Evolutionary conservation across 2,113 vertebrate genomes (phyloP), one percentile per base, ranked within the genome.

Genomic region (Centropus bengalensis): DNA sequence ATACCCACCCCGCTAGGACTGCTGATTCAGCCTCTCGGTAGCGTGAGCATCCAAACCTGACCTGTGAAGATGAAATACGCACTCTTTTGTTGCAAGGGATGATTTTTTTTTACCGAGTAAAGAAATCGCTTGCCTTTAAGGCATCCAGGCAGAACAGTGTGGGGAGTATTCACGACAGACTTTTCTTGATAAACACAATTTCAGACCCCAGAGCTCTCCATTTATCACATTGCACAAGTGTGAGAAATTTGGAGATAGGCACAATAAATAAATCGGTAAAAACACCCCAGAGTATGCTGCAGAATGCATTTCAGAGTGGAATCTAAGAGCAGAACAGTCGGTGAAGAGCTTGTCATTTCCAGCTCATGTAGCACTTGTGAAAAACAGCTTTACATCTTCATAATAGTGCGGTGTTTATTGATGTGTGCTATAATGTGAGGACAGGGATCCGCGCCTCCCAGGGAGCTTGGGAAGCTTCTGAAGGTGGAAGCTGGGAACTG

Each of bases 221-320:
- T 80, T 91, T 85, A 76, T 87, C 81, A 33, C 54, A 3, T 14
- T 62, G 82, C 42, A 42, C 19, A 60, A 71, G 17, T 49, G 26
- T 75, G 59, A 85, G 78, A 66, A 64, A 52, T 16, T 28, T 82
- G 49, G 67, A 73, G 23, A 22, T 6, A 47, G 22, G 24, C 36
- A 66, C 24, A 60, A 79, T 38, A 77, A 91, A 88, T 58, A 81
- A 87, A 87, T 91, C 78, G 47, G 73, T 63, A 92, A 94, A 66
- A 45, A 23, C 7, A 19, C 47, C 14, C 5, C 12, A 30, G 44
- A 8, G 0, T 36, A 11, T 81, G 40, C 38, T 66, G 40, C 11
- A 17, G 83, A 76, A 36, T 47, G 54, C 28, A 30, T 75, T 42
- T 81, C 45, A 14, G 24, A 83, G 45, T 45, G 30, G 67, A 36